These are phyloP conservation scores for Tachystola acroxantha DNA, from an alignment of 2,888 invertebrate species.

Conservation along the genomic window DNA sequence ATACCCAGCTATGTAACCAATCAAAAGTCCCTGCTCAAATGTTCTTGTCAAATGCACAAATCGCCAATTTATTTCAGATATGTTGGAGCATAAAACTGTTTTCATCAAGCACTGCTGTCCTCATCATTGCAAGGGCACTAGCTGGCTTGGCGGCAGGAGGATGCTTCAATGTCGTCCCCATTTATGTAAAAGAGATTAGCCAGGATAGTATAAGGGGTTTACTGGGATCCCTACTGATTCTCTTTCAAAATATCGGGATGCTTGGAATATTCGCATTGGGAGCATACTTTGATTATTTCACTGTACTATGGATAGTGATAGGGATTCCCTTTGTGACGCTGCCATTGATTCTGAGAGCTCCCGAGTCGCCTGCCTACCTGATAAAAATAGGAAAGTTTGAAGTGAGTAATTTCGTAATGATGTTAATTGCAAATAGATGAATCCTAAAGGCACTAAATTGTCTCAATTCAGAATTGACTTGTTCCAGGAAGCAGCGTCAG, in stretches of 20 bases:
- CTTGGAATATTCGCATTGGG: conserved; percentile 43
- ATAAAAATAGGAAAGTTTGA: conserved; percentile 40
- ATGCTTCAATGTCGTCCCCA: conserved; percentile 37
- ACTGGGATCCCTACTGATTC: conserved; percentile 29
- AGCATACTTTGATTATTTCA: conserved; percentile 39
- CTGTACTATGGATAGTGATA: conserved; percentile 33
- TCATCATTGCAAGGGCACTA: conserved; percentile 35
- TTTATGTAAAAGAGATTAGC: conserved; percentile 47
- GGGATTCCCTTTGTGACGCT: conserved; percentile 29
- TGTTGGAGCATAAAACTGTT: conserved; percentile 32
- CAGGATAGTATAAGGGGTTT: conserved; percentile 37
- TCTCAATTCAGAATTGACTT: not conserved
- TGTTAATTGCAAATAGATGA: too few species aligned
- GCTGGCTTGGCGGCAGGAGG: conserved; percentile 40
- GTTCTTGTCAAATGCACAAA: too few species aligned
- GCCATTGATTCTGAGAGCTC: conserved; percentile 35
- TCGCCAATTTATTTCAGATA: conserved; percentile 23
- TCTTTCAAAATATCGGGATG: conserved; percentile 38
- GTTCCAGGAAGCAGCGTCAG: conserved; percentile 39
- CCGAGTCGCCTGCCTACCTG: conserved; percentile 53
- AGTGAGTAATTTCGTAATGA: too few species aligned
- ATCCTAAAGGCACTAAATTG: too few species aligned
- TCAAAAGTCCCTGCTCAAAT: too few species aligned
- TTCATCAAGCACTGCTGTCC: conserved; percentile 21
- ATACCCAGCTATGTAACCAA: too few species aligned